Conservation (phyloP, 2,113 vertebrate genomes). For the Neodontobutis hainanensis region DNA sequence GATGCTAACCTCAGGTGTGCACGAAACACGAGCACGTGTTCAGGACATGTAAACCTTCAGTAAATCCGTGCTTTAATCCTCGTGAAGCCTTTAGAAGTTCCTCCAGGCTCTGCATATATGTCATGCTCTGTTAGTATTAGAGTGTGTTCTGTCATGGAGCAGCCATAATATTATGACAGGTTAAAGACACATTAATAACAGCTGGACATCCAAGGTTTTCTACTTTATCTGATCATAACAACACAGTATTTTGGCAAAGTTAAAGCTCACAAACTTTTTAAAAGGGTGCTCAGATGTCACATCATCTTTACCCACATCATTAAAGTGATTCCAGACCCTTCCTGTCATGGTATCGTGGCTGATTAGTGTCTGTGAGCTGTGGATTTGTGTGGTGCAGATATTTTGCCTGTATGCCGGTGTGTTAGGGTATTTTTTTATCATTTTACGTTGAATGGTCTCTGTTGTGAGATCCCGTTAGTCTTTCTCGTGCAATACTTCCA, state of each 20-base stretch:
- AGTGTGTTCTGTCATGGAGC: background rate
- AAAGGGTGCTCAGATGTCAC: too few relatives aligned
- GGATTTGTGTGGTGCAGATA: constrained; percentile 63
- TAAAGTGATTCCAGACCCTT: background rate
- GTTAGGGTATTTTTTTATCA: background rate
- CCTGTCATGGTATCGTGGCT: background rate
- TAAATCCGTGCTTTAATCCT: too few relatives aligned
- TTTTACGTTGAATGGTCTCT: background rate
- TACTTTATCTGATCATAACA: too few relatives aligned
- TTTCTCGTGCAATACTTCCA: constrained; percentile 13
- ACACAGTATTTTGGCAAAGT: too few relatives aligned
- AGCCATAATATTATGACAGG: constrained; percentile 2
- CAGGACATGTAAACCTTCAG: too few relatives aligned
- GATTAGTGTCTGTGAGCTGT: background rate
- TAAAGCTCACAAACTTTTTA: too few relatives aligned
- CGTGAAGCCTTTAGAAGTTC: background rate
- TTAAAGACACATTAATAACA: background rate
- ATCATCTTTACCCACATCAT: too few relatives aligned
- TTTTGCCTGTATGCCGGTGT: background rate
- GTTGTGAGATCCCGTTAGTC: too few relatives aligned
- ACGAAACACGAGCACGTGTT: too few relatives aligned
- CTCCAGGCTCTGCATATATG: background rate
- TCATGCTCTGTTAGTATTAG: background rate
- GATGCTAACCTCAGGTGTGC: too few relatives aligned
- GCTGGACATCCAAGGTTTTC: background rate